Evolutionary conservation across 2,888 invertebrate species (phyloP).

Genomic region (Hypolimnas misippus): DNA sequence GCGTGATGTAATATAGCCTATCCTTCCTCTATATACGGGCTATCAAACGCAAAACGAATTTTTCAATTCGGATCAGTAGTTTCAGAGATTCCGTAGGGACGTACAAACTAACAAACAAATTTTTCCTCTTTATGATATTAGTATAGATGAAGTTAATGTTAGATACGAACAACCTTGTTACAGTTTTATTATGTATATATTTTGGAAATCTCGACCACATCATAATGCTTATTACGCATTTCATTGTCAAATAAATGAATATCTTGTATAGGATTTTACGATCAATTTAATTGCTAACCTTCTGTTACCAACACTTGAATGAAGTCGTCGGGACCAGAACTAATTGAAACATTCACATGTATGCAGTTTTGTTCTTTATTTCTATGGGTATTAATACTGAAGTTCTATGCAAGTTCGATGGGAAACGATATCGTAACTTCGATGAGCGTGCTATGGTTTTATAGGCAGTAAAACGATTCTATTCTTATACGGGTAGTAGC

Average conservation of each 20-base stretch:
- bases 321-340: conserved; percentile 34
- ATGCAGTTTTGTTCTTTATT: conserved; percentile 24
- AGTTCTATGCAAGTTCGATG: conserved; percentile 21
- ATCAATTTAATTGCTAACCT: conserved; percentile 29
- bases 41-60: too few species aligned
- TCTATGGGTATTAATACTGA: not conserved
- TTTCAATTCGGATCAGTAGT: too few species aligned
- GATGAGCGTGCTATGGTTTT: conserved; percentile 44
- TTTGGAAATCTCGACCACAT: too few species aligned
- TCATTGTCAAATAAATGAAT: conserved; percentile 13
- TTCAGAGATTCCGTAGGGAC: too few species aligned
- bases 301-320: conserved; percentile 31
- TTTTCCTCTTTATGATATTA: too few species aligned
- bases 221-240: not conserved
- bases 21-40: too few species aligned
- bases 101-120: too few species aligned
- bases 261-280: conserved; percentile 21
- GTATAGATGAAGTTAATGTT: too few species aligned
- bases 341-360: conserved; percentile 38
- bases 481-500: conserved; percentile 39
- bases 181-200: too few species aligned
- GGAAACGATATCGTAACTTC: conserved; percentile 30
- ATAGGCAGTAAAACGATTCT: conserved; percentile 46
- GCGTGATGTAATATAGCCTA: too few species aligned
- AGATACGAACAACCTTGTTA: too few species aligned